Conservation (phyloP, 1,140 invertebrate genomes). For the Nephila pilipes region DNA sequence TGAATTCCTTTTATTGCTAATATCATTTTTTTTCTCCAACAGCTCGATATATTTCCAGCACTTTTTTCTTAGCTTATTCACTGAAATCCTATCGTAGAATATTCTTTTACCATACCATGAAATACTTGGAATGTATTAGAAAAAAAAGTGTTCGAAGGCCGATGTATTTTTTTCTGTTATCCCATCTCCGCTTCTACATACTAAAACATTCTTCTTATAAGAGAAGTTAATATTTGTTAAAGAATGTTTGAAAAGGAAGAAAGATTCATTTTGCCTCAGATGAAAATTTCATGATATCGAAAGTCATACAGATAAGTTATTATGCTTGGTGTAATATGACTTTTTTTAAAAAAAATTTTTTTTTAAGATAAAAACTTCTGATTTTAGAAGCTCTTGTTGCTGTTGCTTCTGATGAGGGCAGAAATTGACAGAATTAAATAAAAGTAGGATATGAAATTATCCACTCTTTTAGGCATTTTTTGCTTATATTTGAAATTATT, state of each 20-base stretch:
- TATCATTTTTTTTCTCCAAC: not conserved
- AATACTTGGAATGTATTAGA: conserved; percentile 9
- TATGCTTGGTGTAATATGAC: too few species aligned
- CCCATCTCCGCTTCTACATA: too few species aligned
- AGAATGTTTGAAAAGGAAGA: conserved; percentile 37
- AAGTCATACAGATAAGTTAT: too few species aligned
- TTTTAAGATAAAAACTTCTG: too few species aligned
- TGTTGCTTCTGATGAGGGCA: too few species aligned
- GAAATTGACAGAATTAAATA: too few species aligned
- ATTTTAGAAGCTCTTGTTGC: too few species aligned
- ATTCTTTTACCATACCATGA: not conserved
- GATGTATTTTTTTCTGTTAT: not conserved
- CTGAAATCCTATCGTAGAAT: conserved; percentile 59
- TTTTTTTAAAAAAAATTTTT: too few species aligned
- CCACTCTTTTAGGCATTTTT: too few species aligned
- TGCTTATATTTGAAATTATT: too few species aligned
- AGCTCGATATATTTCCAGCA: not conserved
- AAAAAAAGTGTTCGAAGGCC: conserved; percentile 60
- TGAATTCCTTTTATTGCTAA: conserved; percentile 36
- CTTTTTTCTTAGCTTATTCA: conserved; percentile 32
- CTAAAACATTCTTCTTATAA: not conserved
- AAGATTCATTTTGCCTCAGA: not conserved
- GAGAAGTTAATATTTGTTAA: conserved; percentile 36
- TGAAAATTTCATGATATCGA: conserved; percentile 1
- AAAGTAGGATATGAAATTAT: too few species aligned